Percentiles rank a stretch among this genome's conserved stretches.
Conservation (phyloP, 2,113 vertebrate genomes). For the Procavia capensis region DNA sequence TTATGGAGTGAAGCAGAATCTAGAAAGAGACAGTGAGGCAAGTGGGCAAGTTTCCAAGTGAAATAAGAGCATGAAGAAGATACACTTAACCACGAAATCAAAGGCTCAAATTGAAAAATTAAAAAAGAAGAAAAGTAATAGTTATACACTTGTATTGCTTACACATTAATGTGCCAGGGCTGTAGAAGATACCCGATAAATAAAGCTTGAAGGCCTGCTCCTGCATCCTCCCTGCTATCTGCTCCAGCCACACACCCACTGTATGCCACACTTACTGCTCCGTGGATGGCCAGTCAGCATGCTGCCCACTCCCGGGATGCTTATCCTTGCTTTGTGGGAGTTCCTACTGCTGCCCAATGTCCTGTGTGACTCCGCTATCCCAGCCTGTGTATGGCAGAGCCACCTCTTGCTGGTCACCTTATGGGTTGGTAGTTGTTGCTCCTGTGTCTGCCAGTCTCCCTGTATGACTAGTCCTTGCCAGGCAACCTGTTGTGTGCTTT, state of each 20-base stretch:
- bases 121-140: background rate
- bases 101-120: background rate
- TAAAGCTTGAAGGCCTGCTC: background rate
- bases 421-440: background rate
- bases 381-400: background rate
- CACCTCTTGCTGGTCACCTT: background rate
- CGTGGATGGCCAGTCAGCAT: background rate
- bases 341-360: background rate
- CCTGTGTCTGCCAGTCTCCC: background rate
- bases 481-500: accelerated
- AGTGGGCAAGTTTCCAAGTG: background rate
- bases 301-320: background rate
- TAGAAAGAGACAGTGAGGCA: background rate
- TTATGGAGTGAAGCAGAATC: background rate
- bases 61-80: background rate
- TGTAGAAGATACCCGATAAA: background rate
- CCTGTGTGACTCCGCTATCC: background rate
- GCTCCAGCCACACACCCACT: background rate
- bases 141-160: accelerated
- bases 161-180: background rate
- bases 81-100: background rate
- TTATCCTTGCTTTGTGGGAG: background rate
- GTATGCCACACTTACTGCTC: background rate
- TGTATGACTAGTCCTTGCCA: background rate
- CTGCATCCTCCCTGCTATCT: background rate